Base-by-base conservation (phyloP, 2,113 vertebrate species). In the Austrofundulus limnaeus region DNA sequence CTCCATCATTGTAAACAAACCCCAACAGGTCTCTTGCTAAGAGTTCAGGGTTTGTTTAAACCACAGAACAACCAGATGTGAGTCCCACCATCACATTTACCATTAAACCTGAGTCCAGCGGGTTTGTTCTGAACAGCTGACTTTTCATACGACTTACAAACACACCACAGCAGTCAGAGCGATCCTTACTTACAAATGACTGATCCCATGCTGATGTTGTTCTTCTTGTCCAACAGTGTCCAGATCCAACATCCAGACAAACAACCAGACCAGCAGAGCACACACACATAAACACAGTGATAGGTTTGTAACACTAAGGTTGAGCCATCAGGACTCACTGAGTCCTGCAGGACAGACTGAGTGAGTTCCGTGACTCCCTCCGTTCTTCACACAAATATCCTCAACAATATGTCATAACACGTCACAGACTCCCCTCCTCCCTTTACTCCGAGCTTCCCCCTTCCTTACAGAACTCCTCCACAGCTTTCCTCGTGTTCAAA, bases 151-250 rank as follows among this genome's bases (percentile, higher is more conserved):
- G 21, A 34, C 24, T 8, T 1, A 5, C 4, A 51, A 11, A 64
- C 47, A 60, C 11, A 14, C 25, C 47, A 14, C 17, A 47, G 6
- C 14, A 59, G 19, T 31, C 12, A 17, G 49, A 10, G 25, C 54
- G 23, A 24, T 23, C n/a, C 47, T 54, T 14, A 87, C 88, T 90
- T 85, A 90, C 88, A 90, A 58, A 90, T 86, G 11, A 90, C 80
- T 15, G 88, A 88, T 73, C 86, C 88, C 88, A 90, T 88, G 54
- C 25, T 77, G 75, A 52, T 60, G 71, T 38, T 41, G 46, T 25
- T 64, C 24, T 28, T 51, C 46, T 19, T 72, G 54, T 66, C 71
- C 67, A 64, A 58, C 47, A 69, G 43, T 47, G 45, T 55, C 37
- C 28, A 55, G 54, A 47, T 62, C 17, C 42, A 31, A 20, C 42